Evolutionary conservation across 2,797 vertebrate species (phyloP), one percentile per base, ranked within the genome.

Genomic region (Clarias pachynema): DNA sequence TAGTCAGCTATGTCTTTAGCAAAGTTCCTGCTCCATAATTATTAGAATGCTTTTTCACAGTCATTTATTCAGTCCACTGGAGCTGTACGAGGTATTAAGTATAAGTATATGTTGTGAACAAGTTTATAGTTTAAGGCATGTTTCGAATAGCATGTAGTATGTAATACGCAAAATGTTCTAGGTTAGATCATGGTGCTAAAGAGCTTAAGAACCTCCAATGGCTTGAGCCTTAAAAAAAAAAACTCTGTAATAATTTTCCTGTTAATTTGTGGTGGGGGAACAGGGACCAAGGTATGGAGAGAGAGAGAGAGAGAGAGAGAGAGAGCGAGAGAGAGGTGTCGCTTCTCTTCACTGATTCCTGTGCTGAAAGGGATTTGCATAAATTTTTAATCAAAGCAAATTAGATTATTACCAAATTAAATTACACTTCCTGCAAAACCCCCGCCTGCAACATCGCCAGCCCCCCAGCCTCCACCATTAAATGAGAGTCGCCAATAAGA

Each of bases 351-450:
- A 89, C 92, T 94, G 94, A 95, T 94, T 93, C 93, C 92, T 93
- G 94, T 93, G 94, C 94, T 94, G 92, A 94, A 92, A 93, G 93
- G 94, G 94, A 95, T 96, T 96, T 95, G 94, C 95, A 96, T 95
- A 94, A 93, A 95, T 95, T 95, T 95, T 95, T 95, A 95, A 96
- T 95, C 95, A 96, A 96, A 96, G 95, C 94, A 95, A 96, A 96
- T 96, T 93, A 95, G 94, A 96, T 96, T 94, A 95, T 94, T 94
- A 95, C 94, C 93, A 95, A 95, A 95, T 95, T 94, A 94, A 95
- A 95, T 94, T 94, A 92, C 88, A 92, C 93, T 94, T 95, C 93
- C 93, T 94, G 92, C 91, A 93, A 92, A 70, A 92, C 93, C 93
- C 93, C 91, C 91, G 91, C 91, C 90, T 92, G 89, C 92, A 93